Evolutionary conservation across 2,113 vertebrate species (phyloP), one percentile per base, ranked within the genome.

Genomic region (Pungitius pungitius): DNA sequence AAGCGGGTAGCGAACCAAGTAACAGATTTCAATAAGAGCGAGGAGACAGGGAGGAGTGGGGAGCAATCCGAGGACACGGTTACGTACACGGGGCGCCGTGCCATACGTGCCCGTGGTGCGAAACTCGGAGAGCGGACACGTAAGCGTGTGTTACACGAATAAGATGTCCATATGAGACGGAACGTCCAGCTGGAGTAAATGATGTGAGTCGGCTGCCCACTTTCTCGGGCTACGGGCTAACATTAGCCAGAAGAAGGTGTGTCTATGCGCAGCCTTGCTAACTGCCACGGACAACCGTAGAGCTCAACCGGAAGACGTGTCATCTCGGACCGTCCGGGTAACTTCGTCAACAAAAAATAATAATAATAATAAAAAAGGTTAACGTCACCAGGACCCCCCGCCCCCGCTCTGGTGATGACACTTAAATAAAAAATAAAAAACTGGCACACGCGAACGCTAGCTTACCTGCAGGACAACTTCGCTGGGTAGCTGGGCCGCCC

Each of bases 401-500:
- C 12, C 1, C 17, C 35, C 24, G 1, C 18, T 4, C 10, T 33
- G 20, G 3, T 1, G 33, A 17, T 3, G 64, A 54, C 55, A 56
- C 63, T 69, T 47, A 35, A 35, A 30, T 30, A 30, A 30, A 30
- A n/a, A n/a, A n/a, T 6, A 12, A 26, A 49, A 24, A 68, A 13
- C 55, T 26, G 76, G 8, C 42, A 51, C 27, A 30, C 1, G 58
- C 72, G 45, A 35, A n/a, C 43, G 80, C 64, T 86, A 87, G 75
- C 85, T 92, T 92, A 98, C 96, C 97, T 98, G 96, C 75, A 96
- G 89, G 85, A 98, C 95, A 90, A 97, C 96, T 91, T 99, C 97
- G 93, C 89, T 95, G 78, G 96, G 95, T 42, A 98, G 94, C 95
- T 99, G 97, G 85, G 97, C 96, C 93, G 97, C 96, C 92, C 97